phyloP scores from a whole-genome alignment of 2,888 invertebrate genomes.

The Hirtodrosophila trivittata region DNA sequence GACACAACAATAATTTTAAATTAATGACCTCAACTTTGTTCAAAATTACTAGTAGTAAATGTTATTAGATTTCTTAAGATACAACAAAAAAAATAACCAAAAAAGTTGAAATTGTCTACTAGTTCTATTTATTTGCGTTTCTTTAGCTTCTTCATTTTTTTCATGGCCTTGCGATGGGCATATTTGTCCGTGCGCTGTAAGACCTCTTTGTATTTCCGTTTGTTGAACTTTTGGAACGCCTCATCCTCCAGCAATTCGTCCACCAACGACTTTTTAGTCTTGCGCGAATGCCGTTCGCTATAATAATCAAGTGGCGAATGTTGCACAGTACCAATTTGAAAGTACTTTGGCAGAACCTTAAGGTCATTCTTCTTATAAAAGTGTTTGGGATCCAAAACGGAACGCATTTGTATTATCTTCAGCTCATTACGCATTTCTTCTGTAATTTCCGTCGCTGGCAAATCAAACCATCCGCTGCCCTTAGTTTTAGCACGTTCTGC shows the following conservation, averaged over 20 bases:
- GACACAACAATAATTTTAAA: conserved; percentile 14
- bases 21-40: no score
- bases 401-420: conserved; percentile 95
- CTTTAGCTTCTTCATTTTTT: conserved; percentile 87
- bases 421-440: conserved; percentile 95
- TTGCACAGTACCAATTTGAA: conserved; percentile 93
- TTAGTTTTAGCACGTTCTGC: conserved; percentile 91
- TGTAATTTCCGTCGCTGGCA: conserved; percentile 94
- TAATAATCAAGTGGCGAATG: conserved; percentile 95
- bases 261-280: conserved; percentile 94
- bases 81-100: no score
- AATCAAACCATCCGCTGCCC: conserved; percentile 94
- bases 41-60: no score
- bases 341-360: conserved; percentile 95
- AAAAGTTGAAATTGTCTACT: no score
- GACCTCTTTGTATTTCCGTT: conserved; percentile 91
- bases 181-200: conserved; percentile 87
- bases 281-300: conserved; percentile 91
- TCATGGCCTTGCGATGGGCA: conserved; percentile 90
- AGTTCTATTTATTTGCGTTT: conserved; percentile 80
- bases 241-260: conserved; percentile 96
- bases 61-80: no score
- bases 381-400: conserved; percentile 94
- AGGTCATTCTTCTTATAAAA: conserved; percentile 97
- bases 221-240: conserved; percentile 91